These are phyloP conservation scores for Diadema setosum DNA, from an alignment of 35 echinoderm and acorn worm genomes.

Conservation along the genomic window DNA sequence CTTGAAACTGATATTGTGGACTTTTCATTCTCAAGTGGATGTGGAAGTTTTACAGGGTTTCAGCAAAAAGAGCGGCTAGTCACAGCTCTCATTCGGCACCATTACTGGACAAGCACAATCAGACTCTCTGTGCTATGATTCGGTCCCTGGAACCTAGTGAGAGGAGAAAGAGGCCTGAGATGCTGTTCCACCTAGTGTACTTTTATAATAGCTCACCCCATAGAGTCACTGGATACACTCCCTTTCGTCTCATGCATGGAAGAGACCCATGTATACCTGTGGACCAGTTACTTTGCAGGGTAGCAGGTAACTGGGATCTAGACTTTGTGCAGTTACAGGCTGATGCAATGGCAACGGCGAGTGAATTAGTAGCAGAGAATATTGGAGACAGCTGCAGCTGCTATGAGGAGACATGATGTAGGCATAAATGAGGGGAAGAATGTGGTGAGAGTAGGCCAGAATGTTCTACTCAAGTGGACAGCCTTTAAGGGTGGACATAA, in stretches of 20 bases:
- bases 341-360: background rate
- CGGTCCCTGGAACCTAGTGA: background rate
- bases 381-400: background rate
- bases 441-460: background rate
- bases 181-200: background rate
- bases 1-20: too few species aligned
- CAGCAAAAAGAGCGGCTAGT: too few species aligned
- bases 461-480: constrained; percentile 6
- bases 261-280: background rate
- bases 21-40: too few species aligned
- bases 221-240: background rate
- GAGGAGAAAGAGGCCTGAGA: background rate
- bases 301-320: background rate
- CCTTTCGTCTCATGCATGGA: constrained; percentile 8
- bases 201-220: constrained; percentile 19
- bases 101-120: too few species aligned
- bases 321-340: background rate
- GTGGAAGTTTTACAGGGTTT: too few species aligned
- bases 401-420: background rate
- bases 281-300: background rate
- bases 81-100: too few species aligned
- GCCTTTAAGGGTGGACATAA: background rate
- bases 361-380: background rate
- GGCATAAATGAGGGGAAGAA: background rate
- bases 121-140: background rate